A percentile compares a stretch with the other conserved stretches of the same genome.
Conservation (phyloP, 1,140 invertebrate species). For the Drosophila micromelanica region DNA sequence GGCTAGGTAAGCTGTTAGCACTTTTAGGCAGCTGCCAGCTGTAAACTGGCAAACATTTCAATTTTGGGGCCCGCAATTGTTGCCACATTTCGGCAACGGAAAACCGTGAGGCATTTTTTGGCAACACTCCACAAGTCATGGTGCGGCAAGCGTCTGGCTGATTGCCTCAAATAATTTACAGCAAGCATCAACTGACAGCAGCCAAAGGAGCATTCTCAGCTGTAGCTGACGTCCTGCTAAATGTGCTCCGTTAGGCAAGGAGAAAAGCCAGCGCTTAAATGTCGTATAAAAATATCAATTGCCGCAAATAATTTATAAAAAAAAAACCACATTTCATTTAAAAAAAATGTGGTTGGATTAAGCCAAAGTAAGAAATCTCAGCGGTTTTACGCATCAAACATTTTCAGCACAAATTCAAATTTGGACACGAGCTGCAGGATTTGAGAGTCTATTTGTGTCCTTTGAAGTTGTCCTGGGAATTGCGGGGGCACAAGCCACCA, state of each 20-base stretch:
- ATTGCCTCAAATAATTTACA: constrained; percentile 68
- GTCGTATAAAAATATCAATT: constrained; percentile 39
- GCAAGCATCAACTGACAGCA: constrained; percentile 23
- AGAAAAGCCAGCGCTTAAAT: constrained; percentile 6
- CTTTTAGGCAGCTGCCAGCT: not conserved
- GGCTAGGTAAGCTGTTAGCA: constrained; percentile 53
- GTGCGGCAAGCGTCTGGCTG: constrained; percentile 40
- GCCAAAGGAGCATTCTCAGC: constrained; percentile 38
- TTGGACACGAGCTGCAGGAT: constrained; percentile 34
- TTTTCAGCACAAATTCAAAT: constrained; percentile 45
- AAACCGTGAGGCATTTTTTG: constrained; percentile 52
- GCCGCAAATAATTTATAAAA: constrained; percentile 62
- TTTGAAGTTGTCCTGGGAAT: no score
- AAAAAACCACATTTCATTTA: constrained; percentile 14
- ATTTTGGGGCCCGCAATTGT: constrained; percentile 40
- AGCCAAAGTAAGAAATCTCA: constrained; percentile 55
- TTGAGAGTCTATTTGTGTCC: no score
- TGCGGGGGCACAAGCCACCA: no score
- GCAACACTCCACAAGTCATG: constrained; percentile 20
- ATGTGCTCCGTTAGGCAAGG: constrained; percentile 39
- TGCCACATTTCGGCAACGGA: constrained; percentile 41
- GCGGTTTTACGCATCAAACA: constrained; percentile 71
- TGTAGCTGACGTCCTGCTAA: constrained; percentile 56
- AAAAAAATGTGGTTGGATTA: no score
- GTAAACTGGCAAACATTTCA: constrained; percentile 56